Base-by-base conservation (phyloP, 2,888 invertebrate species). In the Abrostola triplasia region DNA sequence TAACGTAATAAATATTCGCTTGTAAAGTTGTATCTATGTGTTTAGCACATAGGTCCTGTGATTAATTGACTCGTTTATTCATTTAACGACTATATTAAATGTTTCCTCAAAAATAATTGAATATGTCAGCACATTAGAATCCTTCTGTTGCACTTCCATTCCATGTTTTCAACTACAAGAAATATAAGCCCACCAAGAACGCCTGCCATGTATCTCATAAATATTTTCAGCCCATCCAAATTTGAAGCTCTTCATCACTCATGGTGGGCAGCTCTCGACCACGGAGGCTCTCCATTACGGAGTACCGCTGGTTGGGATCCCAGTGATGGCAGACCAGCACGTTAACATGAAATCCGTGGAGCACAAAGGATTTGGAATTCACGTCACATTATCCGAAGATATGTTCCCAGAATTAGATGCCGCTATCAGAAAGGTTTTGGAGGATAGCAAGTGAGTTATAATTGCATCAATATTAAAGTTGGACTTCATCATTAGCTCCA, bases 231-330 rank as follows among this genome's bases (percentile, higher is more conserved):
- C 86, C 0, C 90, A 90, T 66, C 86, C 87, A 0, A 92, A 92
- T 44, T 52, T 87, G 1, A 88, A 83, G 42, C 58, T 92, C 1
- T 92, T 92, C 70, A 86, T 92, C 36, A 89, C 91, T 0, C 92
- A 92, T 37, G 92, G 92, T n/a, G 92, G 92, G 9, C 89, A 85
- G 54, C 74, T 92, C 0, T 92, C 92, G 0, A 90, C 88, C 0
- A 87, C 88, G 7, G 92, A 92, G 77, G 85, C 92, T 0, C 76
- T 92, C 58, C 88, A 92, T 67, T 88, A 82, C 42, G 92, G 89
- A n/a, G 86, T 91, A n/a, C 92, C 92, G 8, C 64, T 91, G 0
- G 84, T 92, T 0, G 92, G 92, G 8, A 76, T 92, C 0, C 92
- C 92, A 1, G 79, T 90, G 0, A 69, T 86, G 38, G 89, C 83